Base-by-base conservation (phyloP, 2,888 invertebrate genomes). In the Nymphalis polychloros region DNA sequence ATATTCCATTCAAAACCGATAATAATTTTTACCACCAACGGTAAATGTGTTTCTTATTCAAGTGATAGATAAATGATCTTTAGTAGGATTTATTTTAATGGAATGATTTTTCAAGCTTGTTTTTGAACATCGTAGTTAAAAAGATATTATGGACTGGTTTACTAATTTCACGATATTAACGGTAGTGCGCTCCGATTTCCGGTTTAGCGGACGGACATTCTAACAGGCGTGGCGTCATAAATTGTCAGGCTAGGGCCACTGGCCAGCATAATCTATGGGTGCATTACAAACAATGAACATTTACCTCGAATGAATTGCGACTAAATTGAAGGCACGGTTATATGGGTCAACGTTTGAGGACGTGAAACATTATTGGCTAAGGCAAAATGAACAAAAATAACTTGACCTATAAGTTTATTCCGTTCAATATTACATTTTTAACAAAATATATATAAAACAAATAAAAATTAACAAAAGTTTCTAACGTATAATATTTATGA, bases 161-260 rank as follows among this genome's bases (percentile, higher is more conserved):
- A 85, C 85, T 88, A 89, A 89, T 88, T 85, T 84, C 81, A 85
- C 79, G 80, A 80, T 81, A 82, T 74, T 90, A 91, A 89, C 90
- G 88, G 90, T 88, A 88, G 83, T 81, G 82, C 84, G 89, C 81
- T 78, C 84, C 79, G 83, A 83, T 89, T 87, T 88, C 88, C 89
- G 89, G 86, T 84, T 71, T 81, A 78, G 81, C 82, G 77, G 78
- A 80, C 86, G 81, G 77, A 82, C 86, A 88, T 88, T 84, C 88
- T 88, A 78, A 72, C 77, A 73, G 83, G 83, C 81, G 84, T 85
- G 83, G 79, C 84, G 84, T 88, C 87, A 88, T 88, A 86, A 85
- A 83, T 87, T 86, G 85, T 85, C 86, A 82, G 82, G 80, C 80
- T 74, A 76, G 75, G 76, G 78, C 75, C 23, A 23, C 23, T 23